Evolutionary conservation across 2,888 invertebrate species (phyloP).

Genomic region (Pseudanteris insignis): DNA sequence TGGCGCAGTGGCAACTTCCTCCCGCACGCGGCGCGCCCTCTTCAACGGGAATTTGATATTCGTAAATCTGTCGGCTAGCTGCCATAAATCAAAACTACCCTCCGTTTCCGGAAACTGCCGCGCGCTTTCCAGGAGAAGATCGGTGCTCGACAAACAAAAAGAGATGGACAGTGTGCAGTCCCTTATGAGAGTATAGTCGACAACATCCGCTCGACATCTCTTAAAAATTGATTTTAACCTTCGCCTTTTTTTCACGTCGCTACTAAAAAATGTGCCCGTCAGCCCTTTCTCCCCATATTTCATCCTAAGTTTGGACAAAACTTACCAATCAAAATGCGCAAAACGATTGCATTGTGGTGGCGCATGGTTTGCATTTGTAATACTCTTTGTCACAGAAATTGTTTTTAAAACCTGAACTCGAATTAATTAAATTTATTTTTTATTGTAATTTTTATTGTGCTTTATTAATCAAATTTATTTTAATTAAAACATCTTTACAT

Average conservation of each 20-base stretch:
- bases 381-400: neutral
- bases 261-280: constrained; percentile 12
- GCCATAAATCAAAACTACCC: constrained; percentile 65
- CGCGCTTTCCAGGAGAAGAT: constrained; percentile 24
- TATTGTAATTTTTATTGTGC: too few relatives aligned
- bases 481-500: too few relatives aligned
- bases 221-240: constrained; percentile 60
- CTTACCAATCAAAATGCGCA: constrained; percentile 6
- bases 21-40: constrained; percentile 36
- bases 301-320: constrained; percentile 11
- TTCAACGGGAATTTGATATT: constrained; percentile 65
- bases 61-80: constrained; percentile 64
- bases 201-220: constrained; percentile 62
- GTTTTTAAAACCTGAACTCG: neutral
- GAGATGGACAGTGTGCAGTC: constrained; percentile 39
- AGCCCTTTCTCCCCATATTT: constrained; percentile 17
- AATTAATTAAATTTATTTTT: too few relatives aligned
- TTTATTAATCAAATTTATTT: too few relatives aligned
- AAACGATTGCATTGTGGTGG: neutral
- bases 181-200: constrained; percentile 49
- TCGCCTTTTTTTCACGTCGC: constrained; percentile 13
- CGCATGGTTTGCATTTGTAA: too few relatives aligned
- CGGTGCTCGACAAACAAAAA: constrained; percentile 35
- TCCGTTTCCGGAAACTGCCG: constrained; percentile 40
- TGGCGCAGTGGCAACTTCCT: constrained; percentile 41